Evolutionary conservation across 2,113 vertebrate genomes (phyloP).

Genomic region (Esox niger): DNA sequence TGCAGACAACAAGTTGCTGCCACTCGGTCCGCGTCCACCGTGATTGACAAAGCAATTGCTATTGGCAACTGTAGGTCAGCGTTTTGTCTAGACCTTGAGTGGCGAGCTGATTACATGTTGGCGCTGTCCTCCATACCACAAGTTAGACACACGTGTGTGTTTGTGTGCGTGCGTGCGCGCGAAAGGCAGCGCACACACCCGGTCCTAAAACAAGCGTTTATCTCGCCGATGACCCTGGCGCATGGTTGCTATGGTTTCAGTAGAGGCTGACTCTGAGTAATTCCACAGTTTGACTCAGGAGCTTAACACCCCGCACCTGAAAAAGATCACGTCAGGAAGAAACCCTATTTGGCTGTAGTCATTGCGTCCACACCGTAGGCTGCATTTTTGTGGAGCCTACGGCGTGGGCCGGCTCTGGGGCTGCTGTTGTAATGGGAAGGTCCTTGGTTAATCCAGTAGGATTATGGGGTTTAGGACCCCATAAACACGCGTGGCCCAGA

Average conservation of each 20-base stretch:
- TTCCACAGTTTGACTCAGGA: not conserved
- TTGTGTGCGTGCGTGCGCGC: too few relatives aligned
- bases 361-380: not conserved
- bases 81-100: conserved; percentile 22
- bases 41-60: too few relatives aligned
- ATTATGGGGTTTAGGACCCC: not conserved
- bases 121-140: not conserved
- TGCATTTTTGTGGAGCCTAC: not conserved
- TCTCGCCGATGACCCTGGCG: not conserved
- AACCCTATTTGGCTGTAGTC: not conserved
- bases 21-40: not conserved
- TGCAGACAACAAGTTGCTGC: not conserved
- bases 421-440: not conserved
- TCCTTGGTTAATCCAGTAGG: conserved; percentile 4
- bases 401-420: not conserved
- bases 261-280: not conserved
- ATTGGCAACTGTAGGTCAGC: not conserved
- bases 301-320: not conserved
- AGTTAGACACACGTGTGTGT: not conserved
- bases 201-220: conserved; percentile 20
- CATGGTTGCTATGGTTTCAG: not conserved
- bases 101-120: conserved; percentile 15
- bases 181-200: too few relatives aligned
- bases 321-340: not conserved
- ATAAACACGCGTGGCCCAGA: not conserved